Evolutionary conservation across 1,140 invertebrate species (phyloP).

Genomic region (Dendrolimus punctatus): DNA sequence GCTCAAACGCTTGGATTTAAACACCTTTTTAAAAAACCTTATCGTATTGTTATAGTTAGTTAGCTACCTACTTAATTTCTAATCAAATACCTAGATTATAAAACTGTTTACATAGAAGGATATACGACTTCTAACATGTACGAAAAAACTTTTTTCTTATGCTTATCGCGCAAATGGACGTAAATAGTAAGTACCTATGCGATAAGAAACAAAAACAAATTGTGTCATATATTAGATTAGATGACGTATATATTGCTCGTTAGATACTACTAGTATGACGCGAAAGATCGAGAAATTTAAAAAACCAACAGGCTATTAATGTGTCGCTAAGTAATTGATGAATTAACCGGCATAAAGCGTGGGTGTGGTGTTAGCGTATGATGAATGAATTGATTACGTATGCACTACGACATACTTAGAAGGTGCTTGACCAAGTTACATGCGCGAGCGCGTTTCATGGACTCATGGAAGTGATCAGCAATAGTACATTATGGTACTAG

Average conservation of each 20-base stretch:
- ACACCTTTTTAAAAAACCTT: too few relatives aligned
- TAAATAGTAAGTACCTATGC: slow-evolving; percentile 5
- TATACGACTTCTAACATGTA: slow-evolving; percentile 9
- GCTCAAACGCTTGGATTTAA: too few relatives aligned
- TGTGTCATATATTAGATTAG: slow-evolving; percentile 14
- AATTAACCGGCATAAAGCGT: too few relatives aligned
- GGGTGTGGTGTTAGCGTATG: not conserved
- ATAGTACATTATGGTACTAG: too few relatives aligned
- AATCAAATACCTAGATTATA: not conserved
- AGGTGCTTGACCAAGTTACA: too few relatives aligned
- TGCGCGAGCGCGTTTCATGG: too few relatives aligned
- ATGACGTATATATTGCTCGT: slow-evolving; percentile 11
- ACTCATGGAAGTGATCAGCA: too few relatives aligned
- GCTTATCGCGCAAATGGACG: slow-evolving; percentile 11
- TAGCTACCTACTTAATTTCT: too few relatives aligned
- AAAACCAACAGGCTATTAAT: too few relatives aligned
- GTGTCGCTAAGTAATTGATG: too few relatives aligned
- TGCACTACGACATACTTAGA: not conserved
- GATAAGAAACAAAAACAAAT: slow-evolving; percentile 14
- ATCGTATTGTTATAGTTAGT: too few relatives aligned
- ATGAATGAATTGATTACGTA: slow-evolving; percentile 27
- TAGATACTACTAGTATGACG: slow-evolving; percentile 3
- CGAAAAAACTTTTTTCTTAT: slow-evolving; percentile 6
- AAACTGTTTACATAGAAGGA: slow-evolving; percentile 1
- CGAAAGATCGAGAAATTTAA: slow-evolving; percentile 3